Evolutionary conservation across 2,888 invertebrate genomes (phyloP).

Genomic region (Tanytarsus gracilentus): DNA sequence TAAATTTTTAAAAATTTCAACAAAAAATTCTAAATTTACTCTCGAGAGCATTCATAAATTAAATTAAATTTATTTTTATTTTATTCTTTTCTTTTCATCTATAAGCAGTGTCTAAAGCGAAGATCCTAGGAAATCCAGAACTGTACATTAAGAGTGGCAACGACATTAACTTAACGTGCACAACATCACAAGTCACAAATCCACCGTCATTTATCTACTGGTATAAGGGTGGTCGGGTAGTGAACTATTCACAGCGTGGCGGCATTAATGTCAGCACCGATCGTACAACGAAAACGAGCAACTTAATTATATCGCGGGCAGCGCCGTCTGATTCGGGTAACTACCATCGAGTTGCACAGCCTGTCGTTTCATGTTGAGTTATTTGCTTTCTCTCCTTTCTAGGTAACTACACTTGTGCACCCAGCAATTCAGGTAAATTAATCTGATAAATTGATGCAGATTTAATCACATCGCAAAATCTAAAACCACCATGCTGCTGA

Average conservation of each 20-base stretch:
- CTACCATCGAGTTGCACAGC: no score
- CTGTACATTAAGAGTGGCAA: constrained; percentile 46
- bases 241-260: constrained; percentile 69
- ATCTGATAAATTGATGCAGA: no score
- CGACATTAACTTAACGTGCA: constrained; percentile 46
- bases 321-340: constrained; percentile 69
- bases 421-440: constrained; percentile 53
- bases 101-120: constrained; percentile 46
- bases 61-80: neutral
- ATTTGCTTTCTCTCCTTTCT: no score
- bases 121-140: constrained; percentile 45
- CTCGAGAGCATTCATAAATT: neutral
- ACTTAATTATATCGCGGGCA: constrained; percentile 70
- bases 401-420: constrained; percentile 57
- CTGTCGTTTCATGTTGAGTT: no score
- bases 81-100: neutral
- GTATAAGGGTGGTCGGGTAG: constrained; percentile 66
- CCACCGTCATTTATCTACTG: constrained; percentile 60
- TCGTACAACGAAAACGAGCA: constrained; percentile 68
- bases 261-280: constrained; percentile 75
- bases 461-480: neutral
- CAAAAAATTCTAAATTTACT: no score
- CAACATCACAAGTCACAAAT: constrained; percentile 45
- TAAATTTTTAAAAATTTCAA: neutral
- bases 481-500: neutral